Conservation (phyloP, 2,797 vertebrate genomes). For the Hydrocynus forskahlii region DNA sequence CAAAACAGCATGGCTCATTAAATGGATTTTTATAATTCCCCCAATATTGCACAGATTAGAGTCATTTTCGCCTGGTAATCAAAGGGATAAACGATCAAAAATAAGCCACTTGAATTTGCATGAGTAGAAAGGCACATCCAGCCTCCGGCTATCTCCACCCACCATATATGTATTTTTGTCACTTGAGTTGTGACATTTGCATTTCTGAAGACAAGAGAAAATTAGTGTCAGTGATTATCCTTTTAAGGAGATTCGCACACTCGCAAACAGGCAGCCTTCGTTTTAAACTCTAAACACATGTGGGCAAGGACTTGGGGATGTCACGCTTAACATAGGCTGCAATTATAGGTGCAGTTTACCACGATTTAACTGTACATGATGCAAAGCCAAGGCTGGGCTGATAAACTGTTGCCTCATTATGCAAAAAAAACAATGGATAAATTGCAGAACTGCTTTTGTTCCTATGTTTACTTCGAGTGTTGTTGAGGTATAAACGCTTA, state of each 20-base stretch:
- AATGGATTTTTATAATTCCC: conserved; percentile 50
- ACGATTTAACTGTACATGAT: conserved; percentile 5
- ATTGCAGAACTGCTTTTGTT: not conserved
- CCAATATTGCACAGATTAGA: conserved; percentile 47
- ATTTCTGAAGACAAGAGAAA: conserved; percentile 51
- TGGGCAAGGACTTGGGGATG: conserved; percentile 9
- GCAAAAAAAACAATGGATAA: not conserved
- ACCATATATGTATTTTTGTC: conserved; percentile 58
- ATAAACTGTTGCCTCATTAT: conserved; percentile 1
- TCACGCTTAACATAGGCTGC: not conserved
- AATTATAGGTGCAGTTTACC: not conserved
- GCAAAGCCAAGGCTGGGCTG: not conserved
- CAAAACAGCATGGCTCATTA: conserved; percentile 54
- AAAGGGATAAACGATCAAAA: conserved; percentile 55
- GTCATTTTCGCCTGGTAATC: conserved; percentile 50
- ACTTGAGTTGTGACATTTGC: conserved; percentile 50
- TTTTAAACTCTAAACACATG: conserved; percentile 3
- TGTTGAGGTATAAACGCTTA: not conserved
- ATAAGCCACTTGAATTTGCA: conserved; percentile 35
- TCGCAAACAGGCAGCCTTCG: conserved; percentile 2
- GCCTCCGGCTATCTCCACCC: conserved; percentile 51
- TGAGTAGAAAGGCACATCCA: conserved; percentile 40
- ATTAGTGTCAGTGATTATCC: conserved; percentile 46
- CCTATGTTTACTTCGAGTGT: not conserved
- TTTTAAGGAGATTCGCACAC: conserved; percentile 27